phyloP scores from a whole-genome alignment of 1,140 invertebrate genomes.

The Aricia agestis region DNA sequence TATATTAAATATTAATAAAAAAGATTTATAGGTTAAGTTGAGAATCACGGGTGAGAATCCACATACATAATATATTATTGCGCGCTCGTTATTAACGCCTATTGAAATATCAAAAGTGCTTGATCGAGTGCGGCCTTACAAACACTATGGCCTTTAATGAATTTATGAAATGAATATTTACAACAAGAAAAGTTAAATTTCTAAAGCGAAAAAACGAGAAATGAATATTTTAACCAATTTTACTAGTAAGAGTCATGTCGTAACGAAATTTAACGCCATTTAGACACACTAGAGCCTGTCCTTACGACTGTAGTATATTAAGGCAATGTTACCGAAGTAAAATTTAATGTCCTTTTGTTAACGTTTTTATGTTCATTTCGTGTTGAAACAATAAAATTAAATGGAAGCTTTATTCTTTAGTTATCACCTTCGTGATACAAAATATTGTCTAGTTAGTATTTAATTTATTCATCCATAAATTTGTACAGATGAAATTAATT shows the following conservation, averaged over 20 bases:
- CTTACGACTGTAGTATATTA: background rate
- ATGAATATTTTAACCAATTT: background rate
- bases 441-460: background rate
- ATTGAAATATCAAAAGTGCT: constrained; percentile 6
- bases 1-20: constrained; percentile 2
- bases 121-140: constrained; percentile 5
- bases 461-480: no score
- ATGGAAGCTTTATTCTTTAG: background rate
- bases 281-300: background rate
- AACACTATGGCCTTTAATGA: background rate
- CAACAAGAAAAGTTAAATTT: no score
- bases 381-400: background rate
- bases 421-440: background rate
- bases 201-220: no score
- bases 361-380: background rate
- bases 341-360: background rate
- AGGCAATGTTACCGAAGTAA: background rate
- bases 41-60: background rate
- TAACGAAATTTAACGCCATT: background rate
- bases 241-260: background rate
- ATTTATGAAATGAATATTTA: no score
- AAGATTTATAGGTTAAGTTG: constrained; percentile 8
- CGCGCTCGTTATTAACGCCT: constrained; percentile 6
- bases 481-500: background rate
- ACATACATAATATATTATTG: constrained; percentile 2